phyloP scores from a whole-genome alignment of 2,797 vertebrate species.

The Coracias cyanogaster region DNA sequence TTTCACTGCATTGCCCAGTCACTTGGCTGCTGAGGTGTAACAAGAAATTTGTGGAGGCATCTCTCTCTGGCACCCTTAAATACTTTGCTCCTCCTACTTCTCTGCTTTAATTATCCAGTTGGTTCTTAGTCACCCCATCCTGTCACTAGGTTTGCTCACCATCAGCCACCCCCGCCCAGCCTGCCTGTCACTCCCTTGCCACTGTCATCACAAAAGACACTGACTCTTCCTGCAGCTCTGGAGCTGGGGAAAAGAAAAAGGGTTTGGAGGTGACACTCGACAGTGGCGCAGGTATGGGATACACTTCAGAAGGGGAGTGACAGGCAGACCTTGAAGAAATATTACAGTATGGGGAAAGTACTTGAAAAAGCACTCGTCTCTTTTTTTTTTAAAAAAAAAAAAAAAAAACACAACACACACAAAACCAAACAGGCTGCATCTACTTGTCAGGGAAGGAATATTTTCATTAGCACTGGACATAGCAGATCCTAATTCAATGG shows the following conservation, averaged over 20 bases:
- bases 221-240: neutral
- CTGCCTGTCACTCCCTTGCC: conserved; percentile 55
- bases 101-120: conserved; percentile 72
- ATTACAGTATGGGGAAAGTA: neutral
- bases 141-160: conserved; percentile 68
- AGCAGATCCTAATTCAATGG: conserved; percentile 14
- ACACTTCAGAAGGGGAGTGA: neutral
- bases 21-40: conserved; percentile 18
- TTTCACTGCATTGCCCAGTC: neutral
- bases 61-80: conserved; percentile 60
- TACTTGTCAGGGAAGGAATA: neutral
- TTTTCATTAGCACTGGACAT: conserved; percentile 1
- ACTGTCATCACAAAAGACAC: conserved; percentile 23
- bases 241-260: neutral
- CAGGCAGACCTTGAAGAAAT: neutral
- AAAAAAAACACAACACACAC: no score
- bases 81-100: conserved; percentile 65
- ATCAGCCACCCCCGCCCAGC: conserved; percentile 58
- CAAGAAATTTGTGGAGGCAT: conserved; percentile 46
- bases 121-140: conserved; percentile 66
- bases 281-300: neutral
- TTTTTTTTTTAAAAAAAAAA: neutral
- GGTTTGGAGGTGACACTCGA: neutral
- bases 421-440: neutral
- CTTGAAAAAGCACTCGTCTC: neutral